phyloP scores from a whole-genome alignment of 1,140 invertebrate species.

The Propsilocerus akamusi region DNA sequence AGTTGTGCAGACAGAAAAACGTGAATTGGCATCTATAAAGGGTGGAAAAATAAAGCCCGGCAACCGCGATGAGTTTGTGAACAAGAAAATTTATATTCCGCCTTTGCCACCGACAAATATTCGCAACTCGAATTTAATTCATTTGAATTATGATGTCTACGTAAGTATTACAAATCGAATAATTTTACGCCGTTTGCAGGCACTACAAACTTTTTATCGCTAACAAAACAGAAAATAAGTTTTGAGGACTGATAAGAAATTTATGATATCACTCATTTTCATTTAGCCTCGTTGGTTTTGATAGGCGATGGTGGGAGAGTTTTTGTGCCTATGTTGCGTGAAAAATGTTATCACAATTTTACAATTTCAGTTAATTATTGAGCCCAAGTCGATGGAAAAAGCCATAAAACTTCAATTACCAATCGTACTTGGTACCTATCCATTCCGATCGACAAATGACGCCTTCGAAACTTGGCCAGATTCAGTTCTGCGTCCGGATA shows the following conservation, averaged over 20 bases:
- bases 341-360: not conserved
- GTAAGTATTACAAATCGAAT: slow-evolving; percentile 38
- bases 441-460: slow-evolving; percentile 44
- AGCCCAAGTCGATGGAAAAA: slow-evolving; percentile 79
- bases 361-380: slow-evolving; percentile 59
- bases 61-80: slow-evolving; percentile 69
- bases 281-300: not conserved
- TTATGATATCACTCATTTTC: slow-evolving; percentile 2
- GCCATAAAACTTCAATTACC: slow-evolving; percentile 83
- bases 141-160: slow-evolving; percentile 86
- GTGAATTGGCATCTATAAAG: slow-evolving; percentile 62
- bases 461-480: slow-evolving; percentile 34
- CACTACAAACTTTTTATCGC: not conserved
- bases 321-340: not conserved
- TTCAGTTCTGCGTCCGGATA: slow-evolving; percentile 43
- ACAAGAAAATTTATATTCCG: slow-evolving; percentile 82
- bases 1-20: slow-evolving; percentile 67
- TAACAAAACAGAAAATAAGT: not conserved
- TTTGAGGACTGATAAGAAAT: slow-evolving; percentile 3
- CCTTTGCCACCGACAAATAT: slow-evolving; percentile 88
- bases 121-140: slow-evolving; percentile 86
- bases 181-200: not conserved
- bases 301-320: not conserved
- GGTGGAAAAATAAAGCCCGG: slow-evolving; percentile 69
- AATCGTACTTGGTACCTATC: slow-evolving; percentile 86